These are phyloP conservation scores for Gymnogyps californianus DNA, from an alignment of 2,113 vertebrate genomes.

Conservation along the genomic window DNA sequence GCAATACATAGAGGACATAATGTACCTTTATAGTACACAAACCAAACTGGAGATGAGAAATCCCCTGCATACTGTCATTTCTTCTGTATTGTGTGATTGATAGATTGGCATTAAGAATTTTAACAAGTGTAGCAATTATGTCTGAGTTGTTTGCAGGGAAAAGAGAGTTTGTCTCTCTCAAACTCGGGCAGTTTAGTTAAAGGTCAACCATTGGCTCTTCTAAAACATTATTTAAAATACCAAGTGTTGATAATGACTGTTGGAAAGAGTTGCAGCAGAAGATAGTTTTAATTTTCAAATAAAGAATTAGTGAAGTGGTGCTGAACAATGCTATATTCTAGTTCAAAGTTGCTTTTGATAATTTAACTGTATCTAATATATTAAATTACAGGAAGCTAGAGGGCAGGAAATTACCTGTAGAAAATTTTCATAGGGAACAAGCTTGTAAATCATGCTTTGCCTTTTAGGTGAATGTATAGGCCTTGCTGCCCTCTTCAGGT, in stretches of 20 bases:
- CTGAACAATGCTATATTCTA: not conserved
- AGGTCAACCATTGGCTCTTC: not conserved
- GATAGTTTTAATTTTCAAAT: not conserved
- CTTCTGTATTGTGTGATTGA: not conserved
- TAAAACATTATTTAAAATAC: not conserved
- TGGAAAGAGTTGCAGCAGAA: not conserved
- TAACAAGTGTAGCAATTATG: not conserved
- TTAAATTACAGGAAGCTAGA: not conserved
- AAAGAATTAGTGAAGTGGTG: not conserved
- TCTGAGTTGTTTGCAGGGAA: not conserved
- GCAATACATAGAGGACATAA: not conserved
- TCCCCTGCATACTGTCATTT: not conserved
- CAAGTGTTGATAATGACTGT: not conserved
- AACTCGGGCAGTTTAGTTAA: not conserved
- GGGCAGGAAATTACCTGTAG: not conserved
- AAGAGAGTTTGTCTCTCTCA: not conserved
- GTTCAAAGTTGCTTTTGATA: not conserved
- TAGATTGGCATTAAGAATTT: not conserved
- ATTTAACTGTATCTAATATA: not conserved
- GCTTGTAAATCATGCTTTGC: not conserved
- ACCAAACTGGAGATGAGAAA: not conserved
- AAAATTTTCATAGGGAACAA: not conserved
- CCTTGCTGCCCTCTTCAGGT: conserved; percentile 14
- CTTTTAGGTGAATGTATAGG: not conserved
- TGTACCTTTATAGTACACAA: not conserved